Evolutionary conservation across 2,797 vertebrate genomes (phyloP), one percentile per base, ranked within the genome.

Genomic region (Sebastes alutus): DNA sequence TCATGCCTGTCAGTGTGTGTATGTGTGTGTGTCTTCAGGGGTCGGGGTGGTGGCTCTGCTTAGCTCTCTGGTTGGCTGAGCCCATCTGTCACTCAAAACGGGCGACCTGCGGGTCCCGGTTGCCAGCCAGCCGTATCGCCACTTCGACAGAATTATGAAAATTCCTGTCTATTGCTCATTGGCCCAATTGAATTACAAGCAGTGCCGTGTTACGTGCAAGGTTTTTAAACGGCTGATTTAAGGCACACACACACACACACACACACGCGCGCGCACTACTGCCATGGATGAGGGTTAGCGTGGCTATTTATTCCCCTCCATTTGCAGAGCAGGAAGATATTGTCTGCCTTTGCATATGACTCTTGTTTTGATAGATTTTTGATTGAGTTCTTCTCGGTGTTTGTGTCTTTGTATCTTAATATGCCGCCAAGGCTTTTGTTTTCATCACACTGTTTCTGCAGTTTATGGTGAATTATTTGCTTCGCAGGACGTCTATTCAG

Each of bases 31-130:
- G n/a, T 38, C 20, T n/a, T 78, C 30, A 59, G 93, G 59, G 74
- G 80, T 77, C 58, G 12, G 77, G 79, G 72, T 82, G 83, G 70
- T 56, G 82, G 83, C 77, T 89, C 92, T 95, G 92, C 94, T 97
- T 95, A 94, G 95, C 94, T 94, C 96, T 96, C 93, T 96, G 96
- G 95, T 95, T 97, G 97, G 96, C 93, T 96, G 96, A 94, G 90
- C 93, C 96, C 97, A 95, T 98, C 97, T 98, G 97, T 97, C 97
- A 97, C 92, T 97, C 96, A 96, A 84, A 90, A 95, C 88, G 91
- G 93, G 72, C 90, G 94, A 96, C 95, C 96, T 95, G 91, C 92
- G 93, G 93, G 92, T 88, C 96, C 94, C 30, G 87, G 94, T 91
- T 91, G 72, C 90, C 95, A 83, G 87, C 94, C 94, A 95, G 93